A percentile compares a stretch with the other conserved stretches of the same genome.
These are phyloP conservation scores for Polypterus bichir DNA, from an alignment of 2,113 vertebrate species.

Conservation along the genomic window DNA sequence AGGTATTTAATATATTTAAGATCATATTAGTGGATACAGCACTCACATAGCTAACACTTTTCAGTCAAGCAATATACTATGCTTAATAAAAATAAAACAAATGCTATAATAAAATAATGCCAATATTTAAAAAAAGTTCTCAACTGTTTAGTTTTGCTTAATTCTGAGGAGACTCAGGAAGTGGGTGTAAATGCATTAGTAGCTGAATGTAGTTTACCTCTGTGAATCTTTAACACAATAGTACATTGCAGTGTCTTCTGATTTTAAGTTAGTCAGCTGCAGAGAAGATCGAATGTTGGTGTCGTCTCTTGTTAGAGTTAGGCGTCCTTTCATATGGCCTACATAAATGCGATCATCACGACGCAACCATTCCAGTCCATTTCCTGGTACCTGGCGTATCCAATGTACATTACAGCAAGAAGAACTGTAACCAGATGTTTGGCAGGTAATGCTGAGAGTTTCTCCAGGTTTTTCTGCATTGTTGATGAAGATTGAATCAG, in stretches of 20 bases:
- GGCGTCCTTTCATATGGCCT: neutral
- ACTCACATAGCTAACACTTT: too few relatives aligned
- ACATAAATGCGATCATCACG: slow-evolving; percentile 8
- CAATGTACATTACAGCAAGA: neutral
- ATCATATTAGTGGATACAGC: too few relatives aligned
- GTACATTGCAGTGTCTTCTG: slow-evolving; percentile 3
- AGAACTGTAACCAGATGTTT: slow-evolving; percentile 3
- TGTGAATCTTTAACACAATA: slow-evolving; percentile 1
- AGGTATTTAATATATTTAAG: too few relatives aligned
- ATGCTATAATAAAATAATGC: too few relatives aligned
- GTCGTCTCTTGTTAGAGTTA: slow-evolving; percentile 1
- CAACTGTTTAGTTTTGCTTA: too few relatives aligned
- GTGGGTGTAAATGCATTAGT: too few relatives aligned
- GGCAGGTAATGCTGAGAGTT: slow-evolving; percentile 2
- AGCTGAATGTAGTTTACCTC: neutral
- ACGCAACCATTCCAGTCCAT: neutral
- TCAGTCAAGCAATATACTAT: too few relatives aligned
- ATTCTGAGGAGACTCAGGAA: too few relatives aligned
- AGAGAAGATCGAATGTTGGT: slow-evolving; percentile 2
- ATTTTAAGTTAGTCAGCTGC: neutral
- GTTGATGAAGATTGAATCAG: neutral
- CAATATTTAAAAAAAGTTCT: too few relatives aligned
- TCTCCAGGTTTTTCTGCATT: neutral
- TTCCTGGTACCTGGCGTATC: neutral
- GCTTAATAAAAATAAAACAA: too few relatives aligned